Evolutionary conservation across 2,113 vertebrate genomes (phyloP).

Genomic region (Saguinus midas): DNA sequence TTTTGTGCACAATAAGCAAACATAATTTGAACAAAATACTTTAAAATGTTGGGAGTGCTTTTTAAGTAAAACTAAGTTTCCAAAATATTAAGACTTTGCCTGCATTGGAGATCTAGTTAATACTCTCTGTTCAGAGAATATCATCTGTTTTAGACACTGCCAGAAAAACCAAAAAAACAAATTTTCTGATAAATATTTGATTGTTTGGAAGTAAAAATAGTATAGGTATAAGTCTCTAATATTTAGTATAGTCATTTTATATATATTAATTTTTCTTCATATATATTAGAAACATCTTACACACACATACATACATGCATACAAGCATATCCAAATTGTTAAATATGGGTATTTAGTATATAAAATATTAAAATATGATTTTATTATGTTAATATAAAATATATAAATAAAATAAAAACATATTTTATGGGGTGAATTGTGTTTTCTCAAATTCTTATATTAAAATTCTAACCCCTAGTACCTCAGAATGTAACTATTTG

Average conservation of each 20-base stretch:
- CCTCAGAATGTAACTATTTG: neutral
- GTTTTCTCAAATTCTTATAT: neutral
- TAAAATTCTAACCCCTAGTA: neutral
- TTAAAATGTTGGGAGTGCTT: slow-evolving; percentile 5
- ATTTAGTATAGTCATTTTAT: neutral
- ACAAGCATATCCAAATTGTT: neutral
- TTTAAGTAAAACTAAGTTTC: slow-evolving; percentile 12
- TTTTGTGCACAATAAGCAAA: neutral
- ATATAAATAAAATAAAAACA: neutral
- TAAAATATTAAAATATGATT: neutral
- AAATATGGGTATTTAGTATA: neutral
- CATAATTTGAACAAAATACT: neutral
- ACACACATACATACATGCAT: neutral
- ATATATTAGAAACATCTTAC: neutral
- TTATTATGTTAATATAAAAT: neutral
- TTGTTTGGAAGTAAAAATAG: slow-evolving; percentile 33
- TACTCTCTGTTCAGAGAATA: neutral
- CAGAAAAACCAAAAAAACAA: slow-evolving; percentile 8
- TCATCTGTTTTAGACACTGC: neutral
- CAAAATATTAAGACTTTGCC: neutral
- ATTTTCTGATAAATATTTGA: neutral
- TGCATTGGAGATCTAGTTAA: neutral
- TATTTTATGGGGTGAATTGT: neutral
- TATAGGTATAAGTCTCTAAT: neutral
- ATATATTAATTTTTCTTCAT: neutral